These are phyloP conservation scores for Melieria picta DNA, from an alignment of 2,888 invertebrate species.

Conservation along the genomic window DNA sequence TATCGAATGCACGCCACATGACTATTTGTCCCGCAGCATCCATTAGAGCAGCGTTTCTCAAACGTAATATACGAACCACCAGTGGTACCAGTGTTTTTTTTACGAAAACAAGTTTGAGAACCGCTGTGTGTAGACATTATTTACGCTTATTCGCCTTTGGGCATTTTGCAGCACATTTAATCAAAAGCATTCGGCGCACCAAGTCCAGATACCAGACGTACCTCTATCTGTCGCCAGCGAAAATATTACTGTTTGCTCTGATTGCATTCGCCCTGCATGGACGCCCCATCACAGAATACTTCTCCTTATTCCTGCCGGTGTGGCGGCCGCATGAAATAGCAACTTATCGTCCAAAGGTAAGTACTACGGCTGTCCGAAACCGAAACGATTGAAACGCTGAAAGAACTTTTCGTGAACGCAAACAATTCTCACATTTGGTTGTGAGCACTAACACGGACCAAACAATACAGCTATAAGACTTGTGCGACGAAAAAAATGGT, in stretches of 20 bases:
- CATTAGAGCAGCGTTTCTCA: no score
- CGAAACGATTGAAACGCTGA: no score
- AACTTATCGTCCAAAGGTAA: slow-evolving; percentile 48
- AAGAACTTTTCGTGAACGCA: no score
- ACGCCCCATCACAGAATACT: slow-evolving; percentile 59
- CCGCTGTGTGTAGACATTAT: neutral
- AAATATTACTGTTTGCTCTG: slow-evolving; percentile 77
- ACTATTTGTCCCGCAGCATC: no score
- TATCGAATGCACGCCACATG: no score
- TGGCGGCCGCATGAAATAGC: slow-evolving; percentile 69
- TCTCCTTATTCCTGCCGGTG: slow-evolving; percentile 66
- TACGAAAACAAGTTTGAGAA: no score
- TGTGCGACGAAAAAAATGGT: no score
- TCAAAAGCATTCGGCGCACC: slow-evolving; percentile 68
- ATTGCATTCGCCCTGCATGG: slow-evolving; percentile 71
- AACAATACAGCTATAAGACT: no score
- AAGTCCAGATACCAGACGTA: slow-evolving; percentile 79
- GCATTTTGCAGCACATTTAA: slow-evolving; percentile 52
- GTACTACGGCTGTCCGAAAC: neutral
- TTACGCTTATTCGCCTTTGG: slow-evolving; percentile 9
- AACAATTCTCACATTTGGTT: no score
- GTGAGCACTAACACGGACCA: no score
- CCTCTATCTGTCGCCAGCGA: slow-evolving; percentile 78
- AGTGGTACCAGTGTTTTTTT: no score
- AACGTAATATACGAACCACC: no score